Evolutionary conservation across 1,140 invertebrate species (phyloP), one percentile per base, ranked within the genome.

Genomic region (Drosophila eugracilis): DNA sequence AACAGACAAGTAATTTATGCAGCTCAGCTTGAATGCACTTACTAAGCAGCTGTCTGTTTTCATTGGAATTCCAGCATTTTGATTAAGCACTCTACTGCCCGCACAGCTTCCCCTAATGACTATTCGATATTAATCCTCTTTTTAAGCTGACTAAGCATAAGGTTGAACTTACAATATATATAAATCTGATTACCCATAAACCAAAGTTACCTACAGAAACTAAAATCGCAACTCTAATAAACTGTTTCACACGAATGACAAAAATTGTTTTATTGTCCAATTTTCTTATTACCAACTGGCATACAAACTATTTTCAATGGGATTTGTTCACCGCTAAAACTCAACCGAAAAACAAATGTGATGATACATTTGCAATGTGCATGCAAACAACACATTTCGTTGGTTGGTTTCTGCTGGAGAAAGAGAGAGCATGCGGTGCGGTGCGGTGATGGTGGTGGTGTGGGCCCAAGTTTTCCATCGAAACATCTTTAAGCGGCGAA

Each of bases 401-500:
- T 45, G 59, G n/a, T 15, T 14, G 36, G 59, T 15, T 15, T 14
- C 32, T 32, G 24, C 37, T 41, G 10, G 6, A n/a, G n/a, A n/a
- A n/a, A n/a, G n/a, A n/a, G n/a, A n/a, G n/a, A 32, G 30, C 63
- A 71, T 70, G 74, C 52, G 55, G n/a, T 54, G 75, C n/a, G n/a
- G n/a, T n/a, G n/a, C n/a, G n/a, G n/a, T n/a, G n/a, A n/a, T n/a
- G n/a, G n/a, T n/a, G n/a, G n/a, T n/a, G n/a, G n/a, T n/a, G n/a
- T n/a, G n/a, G n/a, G n/a, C 42, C 50, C 3, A 44, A 55, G 41
- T 49, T 74, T 59, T 14, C 22, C 53, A 41, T 58, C 17, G 57
- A 36, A 57, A 49, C 74, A 58, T 62, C 74, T 78, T 85, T 54
- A 53, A 75, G 63, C 52, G 48, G 42, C 49, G 41, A 72, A 84